These are phyloP conservation scores for Ophraella communa DNA, from an alignment of 2,888 invertebrate genomes.

Conservation along the genomic window DNA sequence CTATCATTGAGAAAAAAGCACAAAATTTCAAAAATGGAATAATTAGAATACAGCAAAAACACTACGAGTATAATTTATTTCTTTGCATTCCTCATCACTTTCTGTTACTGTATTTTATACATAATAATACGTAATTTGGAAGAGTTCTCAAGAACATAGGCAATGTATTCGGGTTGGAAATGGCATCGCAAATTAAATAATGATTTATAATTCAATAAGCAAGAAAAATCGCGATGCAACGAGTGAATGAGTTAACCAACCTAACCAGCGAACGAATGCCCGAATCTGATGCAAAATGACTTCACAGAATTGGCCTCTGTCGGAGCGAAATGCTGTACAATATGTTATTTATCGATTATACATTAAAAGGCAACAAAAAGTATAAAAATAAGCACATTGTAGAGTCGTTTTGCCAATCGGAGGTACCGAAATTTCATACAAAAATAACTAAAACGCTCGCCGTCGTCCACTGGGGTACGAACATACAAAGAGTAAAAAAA, in stretches of 20 bases:
- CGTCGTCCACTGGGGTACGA: conserved; percentile 48
- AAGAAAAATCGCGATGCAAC: conserved; percentile 21
- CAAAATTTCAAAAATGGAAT: too few relatives aligned
- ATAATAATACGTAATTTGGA: conserved; percentile 19
- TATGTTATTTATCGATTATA: conserved; percentile 57
- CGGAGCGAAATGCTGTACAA: conserved; percentile 47
- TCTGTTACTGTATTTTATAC: not conserved
- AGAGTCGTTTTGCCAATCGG: conserved; percentile 57
- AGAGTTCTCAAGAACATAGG: conserved; percentile 14
- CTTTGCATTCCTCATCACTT: too few relatives aligned
- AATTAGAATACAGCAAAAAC: too few relatives aligned
- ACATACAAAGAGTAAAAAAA: conserved; percentile 43
- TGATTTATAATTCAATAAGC: conserved; percentile 25
- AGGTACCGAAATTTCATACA: conserved; percentile 55
- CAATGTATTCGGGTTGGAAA: conserved; percentile 25
- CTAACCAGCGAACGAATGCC: not conserved
- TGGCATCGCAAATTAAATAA: conserved; percentile 28
- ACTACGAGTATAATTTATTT: too few relatives aligned
- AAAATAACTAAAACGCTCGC: conserved; percentile 25
- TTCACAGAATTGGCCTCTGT: conserved; percentile 42
- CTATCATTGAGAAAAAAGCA: too few relatives aligned
- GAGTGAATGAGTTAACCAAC: too few relatives aligned
- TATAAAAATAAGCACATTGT: conserved; percentile 56
- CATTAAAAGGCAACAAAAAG: conserved; percentile 54
- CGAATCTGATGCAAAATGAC: conserved; percentile 36